Conservation (phyloP, 2,797 vertebrate species). For the Cephalopachus bancanus region DNA sequence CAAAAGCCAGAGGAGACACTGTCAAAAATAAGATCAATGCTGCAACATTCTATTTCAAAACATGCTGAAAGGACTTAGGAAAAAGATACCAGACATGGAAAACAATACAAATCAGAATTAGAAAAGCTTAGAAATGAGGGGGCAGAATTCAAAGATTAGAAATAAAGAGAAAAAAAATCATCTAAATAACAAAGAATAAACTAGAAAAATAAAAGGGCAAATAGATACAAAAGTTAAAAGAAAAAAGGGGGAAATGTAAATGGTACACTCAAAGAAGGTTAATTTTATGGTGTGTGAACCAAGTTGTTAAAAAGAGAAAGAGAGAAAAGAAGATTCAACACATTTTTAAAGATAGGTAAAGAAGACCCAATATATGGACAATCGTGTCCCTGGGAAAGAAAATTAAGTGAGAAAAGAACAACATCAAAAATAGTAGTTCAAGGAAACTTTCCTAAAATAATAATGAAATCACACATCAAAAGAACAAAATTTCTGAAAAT, state of each 20-base stretch:
- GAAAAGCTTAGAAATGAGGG: not conserved
- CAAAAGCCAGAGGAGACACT: not conserved
- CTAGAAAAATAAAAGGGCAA: not conserved
- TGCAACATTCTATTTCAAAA: not conserved
- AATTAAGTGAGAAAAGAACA: not conserved
- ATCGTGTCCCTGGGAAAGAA: not conserved
- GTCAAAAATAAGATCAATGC: not conserved
- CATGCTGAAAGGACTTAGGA: not conserved
- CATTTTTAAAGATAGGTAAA: not conserved
- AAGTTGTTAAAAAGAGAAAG: not conserved
- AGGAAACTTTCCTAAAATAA: not conserved
- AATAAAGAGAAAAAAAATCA: not conserved
- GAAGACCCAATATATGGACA: not conserved
- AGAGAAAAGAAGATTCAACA: not conserved
- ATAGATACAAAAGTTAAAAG: not conserved
- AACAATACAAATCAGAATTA: slow-evolving; percentile 16
- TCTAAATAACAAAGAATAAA: not conserved
- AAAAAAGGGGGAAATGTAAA: not conserved
- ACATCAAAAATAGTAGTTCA: not conserved
- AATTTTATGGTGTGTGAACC: not conserved
- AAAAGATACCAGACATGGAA: not conserved
- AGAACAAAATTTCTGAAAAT: not conserved
- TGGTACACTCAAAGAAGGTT: not conserved
- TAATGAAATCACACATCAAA: not conserved
- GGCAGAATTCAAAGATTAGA: not conserved